A percentile compares a stretch with the other conserved stretches of the same genome.
These are phyloP conservation scores for Drosophila ficusphila DNA, from an alignment of 1,140 invertebrate genomes.

Conservation along the genomic window DNA sequence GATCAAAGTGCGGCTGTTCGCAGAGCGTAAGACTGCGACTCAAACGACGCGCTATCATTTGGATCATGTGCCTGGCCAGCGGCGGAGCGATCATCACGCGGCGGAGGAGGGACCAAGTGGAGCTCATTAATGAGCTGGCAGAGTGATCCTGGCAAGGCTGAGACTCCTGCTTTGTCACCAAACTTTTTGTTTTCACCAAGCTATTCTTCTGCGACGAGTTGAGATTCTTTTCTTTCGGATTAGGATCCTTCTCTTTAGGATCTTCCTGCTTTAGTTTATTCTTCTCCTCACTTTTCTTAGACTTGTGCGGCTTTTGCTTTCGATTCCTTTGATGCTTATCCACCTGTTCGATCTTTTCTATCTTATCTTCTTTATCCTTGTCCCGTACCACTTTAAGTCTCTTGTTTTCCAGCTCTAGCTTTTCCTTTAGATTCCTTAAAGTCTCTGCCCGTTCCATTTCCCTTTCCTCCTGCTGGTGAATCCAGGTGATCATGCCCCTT, in stretches of 20 bases:
- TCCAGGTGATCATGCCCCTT: conserved; percentile 7
- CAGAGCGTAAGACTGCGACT: conserved; percentile 56
- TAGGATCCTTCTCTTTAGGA: neutral
- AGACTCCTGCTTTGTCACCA: conserved; percentile 77
- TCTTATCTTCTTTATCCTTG: neutral
- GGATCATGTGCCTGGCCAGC: conserved; percentile 64
- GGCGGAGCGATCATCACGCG: conserved; percentile 48
- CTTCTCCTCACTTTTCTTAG: neutral
- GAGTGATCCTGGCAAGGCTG: neutral
- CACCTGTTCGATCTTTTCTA: neutral
- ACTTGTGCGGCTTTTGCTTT: neutral
- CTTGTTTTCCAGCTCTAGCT: neutral
- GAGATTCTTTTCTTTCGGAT: neutral
- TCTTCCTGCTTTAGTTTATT: neutral
- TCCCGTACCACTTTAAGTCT: too few relatives aligned
- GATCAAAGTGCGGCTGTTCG: conserved; percentile 78
- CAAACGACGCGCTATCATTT: conserved; percentile 42
- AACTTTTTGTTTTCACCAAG: neutral
- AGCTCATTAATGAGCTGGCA: neutral
- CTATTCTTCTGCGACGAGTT: neutral
- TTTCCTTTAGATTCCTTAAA: neutral
- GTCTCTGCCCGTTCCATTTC: conserved; percentile 87
- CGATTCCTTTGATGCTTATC: neutral
- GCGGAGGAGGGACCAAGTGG: conserved; percentile 16
- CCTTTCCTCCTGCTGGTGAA: conserved; percentile 81